phyloP scores from a whole-genome alignment of 2,113 vertebrate genomes.

The Tetraodon nigroviridis region DNA sequence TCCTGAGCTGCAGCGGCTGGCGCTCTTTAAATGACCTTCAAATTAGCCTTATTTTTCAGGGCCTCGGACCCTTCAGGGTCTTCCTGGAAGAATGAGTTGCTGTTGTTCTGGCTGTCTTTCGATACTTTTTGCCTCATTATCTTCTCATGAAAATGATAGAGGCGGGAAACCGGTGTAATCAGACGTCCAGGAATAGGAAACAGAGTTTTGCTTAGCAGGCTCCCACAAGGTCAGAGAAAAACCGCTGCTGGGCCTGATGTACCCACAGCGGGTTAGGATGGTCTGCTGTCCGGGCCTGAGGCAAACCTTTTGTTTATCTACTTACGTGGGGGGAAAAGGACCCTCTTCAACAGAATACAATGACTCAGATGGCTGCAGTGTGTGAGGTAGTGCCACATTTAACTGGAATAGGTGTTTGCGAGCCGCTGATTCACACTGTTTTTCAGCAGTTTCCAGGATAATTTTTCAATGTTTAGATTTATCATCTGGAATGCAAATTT shows the following conservation, averaged over 20 bases:
- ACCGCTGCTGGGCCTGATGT: conserved; percentile 46
- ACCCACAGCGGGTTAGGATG: conserved; percentile 49
- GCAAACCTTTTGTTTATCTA: conserved; percentile 31
- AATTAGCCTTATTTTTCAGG: conserved; percentile 70
- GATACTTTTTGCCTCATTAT: conserved; percentile 33
- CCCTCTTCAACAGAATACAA: conserved; percentile 29
- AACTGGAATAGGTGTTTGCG: conserved; percentile 1
- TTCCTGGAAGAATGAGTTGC: conserved; percentile 43
- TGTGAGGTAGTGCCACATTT: conserved; percentile 11
- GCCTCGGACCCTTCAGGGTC: conserved; percentile 52
- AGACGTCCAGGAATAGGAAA: conserved; percentile 8
- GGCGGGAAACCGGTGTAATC: background rate
- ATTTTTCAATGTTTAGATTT: conserved; percentile 16
- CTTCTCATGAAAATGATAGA: conserved; percentile 20
- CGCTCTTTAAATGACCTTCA: conserved; percentile 79
- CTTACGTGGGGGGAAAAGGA: conserved; percentile 35
- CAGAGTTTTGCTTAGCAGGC: conserved; percentile 32
- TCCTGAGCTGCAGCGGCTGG: conserved; percentile 60
- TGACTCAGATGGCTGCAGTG: conserved; percentile 21
- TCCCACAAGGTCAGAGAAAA: conserved; percentile 39
- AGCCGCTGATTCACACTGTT: conserved; percentile 9
- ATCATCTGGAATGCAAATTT: conserved; percentile 4
- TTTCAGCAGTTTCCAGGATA: conserved; percentile 2
- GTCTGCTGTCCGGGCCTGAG: conserved; percentile 37
- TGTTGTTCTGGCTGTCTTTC: conserved; percentile 35